Evolutionary conservation across 2,113 vertebrate genomes (phyloP).

Genomic region (Taxidea taxus): DNA sequence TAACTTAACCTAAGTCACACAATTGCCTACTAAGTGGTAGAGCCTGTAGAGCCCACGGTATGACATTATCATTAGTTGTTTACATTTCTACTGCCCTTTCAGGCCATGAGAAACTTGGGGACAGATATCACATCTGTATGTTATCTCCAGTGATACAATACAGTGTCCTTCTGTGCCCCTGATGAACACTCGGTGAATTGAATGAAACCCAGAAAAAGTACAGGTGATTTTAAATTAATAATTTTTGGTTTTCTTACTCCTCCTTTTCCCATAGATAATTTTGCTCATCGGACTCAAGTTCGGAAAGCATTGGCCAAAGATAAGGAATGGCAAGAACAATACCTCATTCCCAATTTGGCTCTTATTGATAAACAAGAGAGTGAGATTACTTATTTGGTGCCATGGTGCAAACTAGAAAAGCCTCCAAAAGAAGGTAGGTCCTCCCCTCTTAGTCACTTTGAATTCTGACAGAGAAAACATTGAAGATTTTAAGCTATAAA

Average conservation of each 20-base stretch:
- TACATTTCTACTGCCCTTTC: background rate
- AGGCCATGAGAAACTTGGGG: background rate
- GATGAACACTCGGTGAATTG: background rate
- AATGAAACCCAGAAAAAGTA: background rate
- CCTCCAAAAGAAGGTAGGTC: conserved; percentile 89
- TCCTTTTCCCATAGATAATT: conserved; percentile 85
- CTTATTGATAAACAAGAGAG: conserved; percentile 88
- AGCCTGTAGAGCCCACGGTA: background rate
- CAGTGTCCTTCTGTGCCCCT: background rate
- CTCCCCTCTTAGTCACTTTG: background rate
- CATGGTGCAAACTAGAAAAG: conserved; percentile 89
- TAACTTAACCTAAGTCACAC: background rate
- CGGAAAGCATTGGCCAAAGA: conserved; percentile 87
- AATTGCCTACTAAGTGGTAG: background rate
- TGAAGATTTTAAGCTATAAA: background rate
- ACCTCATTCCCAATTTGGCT: conserved; percentile 84
- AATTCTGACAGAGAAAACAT: background rate
- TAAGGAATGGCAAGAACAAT: conserved; percentile 89
- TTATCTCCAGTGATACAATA: background rate
- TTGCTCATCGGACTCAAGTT: conserved; percentile 88
- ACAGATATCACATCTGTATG: background rate
- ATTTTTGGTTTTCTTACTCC: background rate
- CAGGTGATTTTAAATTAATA: background rate
- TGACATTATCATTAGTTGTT: background rate
- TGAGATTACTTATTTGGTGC: conserved; percentile 91